Base-by-base conservation (phyloP, 2,888 invertebrate species). In the Volucella zonaria region DNA sequence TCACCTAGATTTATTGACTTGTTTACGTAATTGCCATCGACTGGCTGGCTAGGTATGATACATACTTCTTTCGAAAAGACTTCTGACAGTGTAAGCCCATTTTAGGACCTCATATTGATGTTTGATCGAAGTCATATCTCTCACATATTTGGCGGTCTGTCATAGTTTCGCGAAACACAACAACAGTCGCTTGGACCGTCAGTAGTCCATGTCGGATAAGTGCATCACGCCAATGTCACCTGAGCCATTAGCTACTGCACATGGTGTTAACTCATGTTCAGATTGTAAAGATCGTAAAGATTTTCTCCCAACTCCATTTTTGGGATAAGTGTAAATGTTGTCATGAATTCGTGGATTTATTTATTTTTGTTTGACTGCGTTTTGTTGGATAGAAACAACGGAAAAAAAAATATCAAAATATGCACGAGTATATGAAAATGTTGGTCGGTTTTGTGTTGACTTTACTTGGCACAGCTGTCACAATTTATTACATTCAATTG, bases 61-160 rank as follows among this genome's bases (percentile, higher is more conserved):
- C 23, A 8, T 14, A 42, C 40, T 66, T 42, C 10, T 4, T 1
- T 49, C 31, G 31, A 15, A 2, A 31, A 70, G 56, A 81, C 81
- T 49, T 71, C 47, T 47, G 40, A 52, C 59, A 59, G 47, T 23
- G 40, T 43, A 14, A 14, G 23, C n/a, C 78, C 79, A 45, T 61
- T 12, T 70, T 70, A 74, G 79, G 79, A 54, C 40, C 67, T 51
- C 43, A 61, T 49, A 75, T 62, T 76, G 76, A 51, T 77, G 70
- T 71, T 71, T 52, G 64, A 11, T 77, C 42, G 45, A 59, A 59
- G 58, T 76, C 81, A 81, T 81, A 81, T 66, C 76, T 77, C 15
- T 71, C 76, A 71, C 70, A 71, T 67, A 67, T 67, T 82, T 82
- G 66, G 66, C 31, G 31, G 31, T 31, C 31, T 15, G 59, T 66